Evolutionary conservation across 1,140 invertebrate genomes (phyloP).

Genomic region (Micrasema minimum): DNA sequence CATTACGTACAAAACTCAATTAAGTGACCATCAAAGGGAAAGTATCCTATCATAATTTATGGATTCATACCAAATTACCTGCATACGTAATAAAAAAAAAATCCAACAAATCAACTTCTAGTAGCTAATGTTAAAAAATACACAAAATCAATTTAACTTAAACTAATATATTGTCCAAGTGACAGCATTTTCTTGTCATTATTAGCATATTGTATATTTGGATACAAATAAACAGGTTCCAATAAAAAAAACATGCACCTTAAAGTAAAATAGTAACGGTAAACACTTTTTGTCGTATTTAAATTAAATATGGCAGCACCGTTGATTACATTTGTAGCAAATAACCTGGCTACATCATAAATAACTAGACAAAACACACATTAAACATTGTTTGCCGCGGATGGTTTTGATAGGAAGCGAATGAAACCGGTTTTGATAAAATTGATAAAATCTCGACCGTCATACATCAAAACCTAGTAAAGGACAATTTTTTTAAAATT

Average conservation of each 20-base stretch:
- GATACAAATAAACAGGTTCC: constrained; percentile 6
- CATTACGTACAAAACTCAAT: too few relatives aligned
- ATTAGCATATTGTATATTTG: constrained; percentile 12
- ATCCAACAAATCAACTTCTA: too few relatives aligned
- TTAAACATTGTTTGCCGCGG: constrained; percentile 27
- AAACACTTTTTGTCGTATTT: constrained; percentile 2
- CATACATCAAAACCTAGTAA: too few relatives aligned
- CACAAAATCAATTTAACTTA: constrained; percentile 1
- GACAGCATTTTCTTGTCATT: constrained; percentile 23
- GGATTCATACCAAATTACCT: too few relatives aligned
- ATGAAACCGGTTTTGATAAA: constrained; percentile 8
- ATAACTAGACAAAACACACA: constrained; percentile 27
- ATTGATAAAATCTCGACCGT: constrained; percentile 32
- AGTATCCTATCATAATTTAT: too few relatives aligned
- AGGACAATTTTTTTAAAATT: too few relatives aligned
- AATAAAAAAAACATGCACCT: constrained; percentile 5
- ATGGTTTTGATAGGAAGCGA: constrained; percentile 20
- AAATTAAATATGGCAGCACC: constrained; percentile 19
- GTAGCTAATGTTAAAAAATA: not conserved
- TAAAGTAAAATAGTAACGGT: constrained; percentile 10
- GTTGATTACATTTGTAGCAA: constrained; percentile 35
- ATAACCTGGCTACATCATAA: constrained; percentile 19
- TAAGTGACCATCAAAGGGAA: too few relatives aligned
- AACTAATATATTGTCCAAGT: not conserved
- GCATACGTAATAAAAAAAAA: too few relatives aligned